Base-by-base conservation (phyloP, 2,113 vertebrate genomes). In the Loxodonta africana region DNA sequence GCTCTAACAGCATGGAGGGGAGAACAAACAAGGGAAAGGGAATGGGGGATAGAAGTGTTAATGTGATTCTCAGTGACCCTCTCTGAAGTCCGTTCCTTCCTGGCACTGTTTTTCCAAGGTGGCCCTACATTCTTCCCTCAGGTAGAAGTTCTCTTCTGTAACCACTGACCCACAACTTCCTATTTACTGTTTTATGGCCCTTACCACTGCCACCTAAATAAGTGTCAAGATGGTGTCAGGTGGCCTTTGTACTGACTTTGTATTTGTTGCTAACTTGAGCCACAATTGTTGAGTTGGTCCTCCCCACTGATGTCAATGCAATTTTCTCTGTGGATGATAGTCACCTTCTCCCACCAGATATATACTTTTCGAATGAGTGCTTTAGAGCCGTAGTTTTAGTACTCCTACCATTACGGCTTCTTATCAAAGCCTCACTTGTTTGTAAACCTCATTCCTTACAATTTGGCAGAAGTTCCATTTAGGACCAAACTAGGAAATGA, bases 101-200 rank as follows among this genome's bases (percentile, higher is more conserved):
- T 30, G 11, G 23, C 10, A 30, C 12, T 26, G 14, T 63, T 15
- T 83, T 85, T 30, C 46, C 33, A 15, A 18, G 9, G 21, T 53
- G 33, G 30, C 15, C 23, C 25, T 11, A 10, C 0, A 21, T 71
- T 88, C n/a, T 28, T 9, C 44, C 2, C 62, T 69, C 74, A n/a
- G 71, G 74, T 14, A n/a, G 12, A 87, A 51, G 33, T 26, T 80
- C 33, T 33, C 53, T 5, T 88, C 21, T 30, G 11, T 7, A 71
- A 51, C 25, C 2, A 41, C 12, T 3, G 6, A 2, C 3, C 51
- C 26, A 1, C 21, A 33, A n/a, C 51, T 9, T 33, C 33, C 2
- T 5, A 14, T 65, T 6, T 25, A 11, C 26, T 83, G 26, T 53
- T 44, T 33, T 6, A 10, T 20, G 8, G 37, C 10, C 23, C 51